A percentile compares a stretch with the other conserved stretches of the same genome.
phyloP scores from a whole-genome alignment of 2,888 invertebrate species.

The Heliothis peltigera region DNA sequence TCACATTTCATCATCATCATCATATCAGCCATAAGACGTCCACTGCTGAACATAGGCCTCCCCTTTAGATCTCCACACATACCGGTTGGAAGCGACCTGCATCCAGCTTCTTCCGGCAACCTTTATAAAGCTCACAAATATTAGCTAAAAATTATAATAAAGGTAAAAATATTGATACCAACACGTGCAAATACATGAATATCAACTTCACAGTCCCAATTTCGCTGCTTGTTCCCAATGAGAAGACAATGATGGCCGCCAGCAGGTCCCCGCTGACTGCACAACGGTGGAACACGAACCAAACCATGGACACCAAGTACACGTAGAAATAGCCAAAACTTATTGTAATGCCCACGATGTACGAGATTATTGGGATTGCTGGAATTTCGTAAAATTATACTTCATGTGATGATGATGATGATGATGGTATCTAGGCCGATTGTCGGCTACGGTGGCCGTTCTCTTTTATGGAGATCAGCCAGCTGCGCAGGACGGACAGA shows the following conservation, averaged over 20 bases:
- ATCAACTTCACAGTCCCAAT: slow-evolving; percentile 71
- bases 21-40: too few species aligned
- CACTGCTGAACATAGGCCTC: too few species aligned
- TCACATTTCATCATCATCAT: too few species aligned
- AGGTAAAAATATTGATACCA: slow-evolving; percentile 34
- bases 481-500: too few species aligned
- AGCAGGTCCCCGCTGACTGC: slow-evolving; percentile 67
- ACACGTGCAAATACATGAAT: slow-evolving; percentile 71
- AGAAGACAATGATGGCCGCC: slow-evolving; percentile 70
- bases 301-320: slow-evolving; percentile 72
- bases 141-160: too few species aligned
- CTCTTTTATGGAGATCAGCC: too few species aligned
- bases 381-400: slow-evolving; percentile 26
- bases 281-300: slow-evolving; percentile 73
- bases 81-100: too few species aligned
- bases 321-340: slow-evolving; percentile 69
- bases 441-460: too few species aligned
- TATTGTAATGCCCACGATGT: slow-evolving; percentile 60
- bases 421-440: too few species aligned
- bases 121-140: not conserved
- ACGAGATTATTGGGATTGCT: slow-evolving; percentile 69
- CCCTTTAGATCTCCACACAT: too few species aligned
- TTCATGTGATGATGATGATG: too few species aligned
- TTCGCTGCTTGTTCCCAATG: slow-evolving; percentile 71
- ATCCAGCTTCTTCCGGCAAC: not conserved